Evolutionary conservation across 2,797 vertebrate genomes (phyloP), one percentile per base, ranked within the genome.

Genomic region (Crenuchus spilurus): DNA sequence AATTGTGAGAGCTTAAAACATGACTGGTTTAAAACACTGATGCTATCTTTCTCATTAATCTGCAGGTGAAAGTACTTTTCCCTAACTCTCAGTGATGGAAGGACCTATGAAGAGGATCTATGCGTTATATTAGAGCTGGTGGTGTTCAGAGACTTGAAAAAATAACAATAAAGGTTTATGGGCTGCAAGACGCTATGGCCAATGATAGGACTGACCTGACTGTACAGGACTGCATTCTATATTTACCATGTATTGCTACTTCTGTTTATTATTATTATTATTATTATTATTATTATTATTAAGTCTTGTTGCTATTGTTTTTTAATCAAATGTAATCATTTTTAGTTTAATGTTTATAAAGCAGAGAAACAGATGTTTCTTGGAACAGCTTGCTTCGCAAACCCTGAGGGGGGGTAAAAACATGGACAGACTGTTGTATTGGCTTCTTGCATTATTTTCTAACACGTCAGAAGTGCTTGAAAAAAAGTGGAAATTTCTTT

Each of bases 211-310:
- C 78, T 85, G 86, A 89, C 86, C 90, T 89, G 88, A 88, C 88
- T 93, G 91, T 91, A 93, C 88, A 92, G 91, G 91, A 92, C 92
- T 92, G 84, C 86, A 85, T 91, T 92, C 87, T 90, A 89, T 90
- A 92, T 90, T 90, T 91, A 89, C 87, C 75, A 79, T 85, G 46
- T 78, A 77, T 78, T 84, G 80, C 78, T 76, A 86, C 87, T 88
- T 91, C 86, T 90, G 75, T 85, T 89, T 90, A 86, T 88, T 83
- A 86, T 91, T 83, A 87, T 86, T 88, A 87, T 92, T 88, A 90
- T 92, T 88, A 89, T 89, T 88, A 85, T 87, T 88, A 86, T 92
- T 88, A 85, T 88, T 90, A 85, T 90, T 87, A 84, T 88, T 76
- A 78, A 80, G 77, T 76, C 75, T 75, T 68, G 37, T 80, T 80